Evolutionary conservation across 2,113 vertebrate species (phyloP).

Genomic region (Hoplias malabaricus): DNA sequence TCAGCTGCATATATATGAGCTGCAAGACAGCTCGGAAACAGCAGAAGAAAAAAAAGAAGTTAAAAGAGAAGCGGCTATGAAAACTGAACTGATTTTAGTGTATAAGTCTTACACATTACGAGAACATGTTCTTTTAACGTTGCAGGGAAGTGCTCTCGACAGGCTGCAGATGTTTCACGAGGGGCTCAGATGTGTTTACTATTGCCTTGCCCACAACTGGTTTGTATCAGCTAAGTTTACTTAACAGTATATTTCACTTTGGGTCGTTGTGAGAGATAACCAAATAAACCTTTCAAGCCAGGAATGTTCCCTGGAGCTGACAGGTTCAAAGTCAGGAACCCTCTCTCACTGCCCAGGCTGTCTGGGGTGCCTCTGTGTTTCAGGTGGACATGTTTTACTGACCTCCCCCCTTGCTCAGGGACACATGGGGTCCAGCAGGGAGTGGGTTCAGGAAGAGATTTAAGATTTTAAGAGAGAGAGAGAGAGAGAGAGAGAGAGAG

Average conservation of each 20-base stretch:
- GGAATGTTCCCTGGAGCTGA: conserved; percentile 69
- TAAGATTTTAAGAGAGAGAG: conserved; percentile 39
- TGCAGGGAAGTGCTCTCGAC: conserved; percentile 43
- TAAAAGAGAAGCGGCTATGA: not conserved
- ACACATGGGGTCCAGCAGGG: conserved; percentile 35
- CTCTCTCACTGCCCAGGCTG: conserved; percentile 42
- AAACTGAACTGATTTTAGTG: not conserved
- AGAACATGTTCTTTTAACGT: conserved; percentile 1
- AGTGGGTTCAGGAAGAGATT: conserved; percentile 47
- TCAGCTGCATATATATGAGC: not conserved
- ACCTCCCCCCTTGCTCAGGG: conserved; percentile 52
- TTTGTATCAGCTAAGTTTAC: conserved; percentile 72
- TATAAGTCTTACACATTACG: not conserved
- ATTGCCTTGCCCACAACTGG: conserved; percentile 68
- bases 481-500: not conserved
- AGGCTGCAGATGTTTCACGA: conserved; percentile 57
- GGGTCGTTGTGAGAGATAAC: conserved; percentile 72
- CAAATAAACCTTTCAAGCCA: conserved; percentile 73
- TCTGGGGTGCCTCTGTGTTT: conserved; percentile 45
- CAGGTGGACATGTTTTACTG: conserved; percentile 60
- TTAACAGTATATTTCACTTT: conserved; percentile 71
- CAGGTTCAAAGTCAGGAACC: conserved; percentile 64
- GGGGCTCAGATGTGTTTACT: conserved; percentile 68
- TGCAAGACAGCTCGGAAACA: not conserved
- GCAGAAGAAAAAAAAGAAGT: not conserved